Evolutionary conservation across 2,888 invertebrate genomes (phyloP), one percentile per base, ranked within the genome.

Genomic region (Himalopsyche kuldschensis): DNA sequence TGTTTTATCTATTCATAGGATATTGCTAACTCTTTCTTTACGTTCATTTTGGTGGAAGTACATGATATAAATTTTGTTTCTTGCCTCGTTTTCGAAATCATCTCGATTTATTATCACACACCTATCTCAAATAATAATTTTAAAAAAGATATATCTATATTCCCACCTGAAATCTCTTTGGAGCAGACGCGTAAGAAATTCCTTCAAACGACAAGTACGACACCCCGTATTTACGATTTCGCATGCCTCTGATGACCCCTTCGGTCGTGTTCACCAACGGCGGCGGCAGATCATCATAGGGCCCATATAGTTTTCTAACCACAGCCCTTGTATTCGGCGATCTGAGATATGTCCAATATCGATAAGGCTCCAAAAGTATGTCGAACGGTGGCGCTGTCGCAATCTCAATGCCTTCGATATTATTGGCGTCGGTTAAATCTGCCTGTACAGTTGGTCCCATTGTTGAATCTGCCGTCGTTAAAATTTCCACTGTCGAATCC

Each of bases 121-220:
- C 15, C 2, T 41, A 41, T 15, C 8, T 15, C 2, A 41, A 35
- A 35, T 35, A 35, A 5, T 8, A 35, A 35, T 11, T 41, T 4
- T 41, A n/a, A n/a, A n/a, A n/a, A n/a, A n/a, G n/a, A 48, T 11
- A 17, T 48, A 15, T n/a, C 15, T 41, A 11, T 11, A 11, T 3
- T 79, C 55, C 47, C 30, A 81, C 81, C 81, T 75, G 75, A 47
- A 75, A 81, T 77, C 81, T 81, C 30, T 48, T 47, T 15, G 76
- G 75, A 0, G n/a, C 24, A 20, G 46, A 31, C 24, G 81, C 81
- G n/a, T 81, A 81, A 24, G 81, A 77, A 30, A 81, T 46, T 8
- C 75, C 75, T 24, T 76, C 41, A 15, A 30, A 81, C 24, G 75
- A 41, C 6, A 41, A 11, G 30, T 76, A 81, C 20, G 47, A 31